A percentile compares a stretch with the other conserved stretches of the same genome.
Conservation (phyloP, 92 coral and sea anemone species). For the Parazoanthus atlanticus region DNA sequence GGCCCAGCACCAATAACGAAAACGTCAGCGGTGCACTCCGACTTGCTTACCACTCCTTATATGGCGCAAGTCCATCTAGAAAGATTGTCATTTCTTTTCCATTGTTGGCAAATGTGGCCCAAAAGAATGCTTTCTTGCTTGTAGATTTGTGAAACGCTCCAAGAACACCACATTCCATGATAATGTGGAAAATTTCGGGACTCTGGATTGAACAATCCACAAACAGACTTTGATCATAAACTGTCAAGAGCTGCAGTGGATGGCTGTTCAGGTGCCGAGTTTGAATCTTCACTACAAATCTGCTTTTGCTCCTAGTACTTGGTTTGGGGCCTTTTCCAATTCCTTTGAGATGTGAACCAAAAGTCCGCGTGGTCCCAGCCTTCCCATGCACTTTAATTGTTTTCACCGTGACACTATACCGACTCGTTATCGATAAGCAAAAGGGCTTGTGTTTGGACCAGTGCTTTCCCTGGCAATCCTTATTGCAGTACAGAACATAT, state of each 20-base stretch:
- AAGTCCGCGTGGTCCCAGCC: slow-evolving; percentile 5
- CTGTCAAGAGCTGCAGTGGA: slow-evolving; percentile 56
- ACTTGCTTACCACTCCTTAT: slow-evolving; percentile 66
- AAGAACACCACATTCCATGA: slow-evolving; percentile 84
- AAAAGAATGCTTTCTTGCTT: slow-evolving; percentile 72
- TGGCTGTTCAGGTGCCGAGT: slow-evolving; percentile 57
- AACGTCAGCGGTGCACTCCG: neutral
- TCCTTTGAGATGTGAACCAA: slow-evolving; percentile 66
- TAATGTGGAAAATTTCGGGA: slow-evolving; percentile 66
- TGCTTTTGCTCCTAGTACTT: slow-evolving; percentile 45
- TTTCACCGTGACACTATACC: slow-evolving; percentile 58
- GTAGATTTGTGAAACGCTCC: slow-evolving; percentile 51
- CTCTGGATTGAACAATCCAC: slow-evolving; percentile 59
- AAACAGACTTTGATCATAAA: slow-evolving; percentile 54
- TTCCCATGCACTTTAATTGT: neutral
- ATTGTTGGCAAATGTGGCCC: slow-evolving; percentile 54
- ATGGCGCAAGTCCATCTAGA: slow-evolving; percentile 73
- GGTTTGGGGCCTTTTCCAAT: slow-evolving; percentile 66
- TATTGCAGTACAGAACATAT: slow-evolving; percentile 67
- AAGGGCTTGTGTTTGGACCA: slow-evolving; percentile 56
- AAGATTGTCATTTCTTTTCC: slow-evolving; percentile 58
- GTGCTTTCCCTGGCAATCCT: slow-evolving; percentile 61
- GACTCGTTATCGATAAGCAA: slow-evolving; percentile 53
- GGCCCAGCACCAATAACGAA: no score
- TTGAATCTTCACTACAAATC: slow-evolving; percentile 74